These are phyloP conservation scores for Amphiprion clarkii DNA, from an alignment of 2,797 vertebrate genomes.

Conservation along the genomic window DNA sequence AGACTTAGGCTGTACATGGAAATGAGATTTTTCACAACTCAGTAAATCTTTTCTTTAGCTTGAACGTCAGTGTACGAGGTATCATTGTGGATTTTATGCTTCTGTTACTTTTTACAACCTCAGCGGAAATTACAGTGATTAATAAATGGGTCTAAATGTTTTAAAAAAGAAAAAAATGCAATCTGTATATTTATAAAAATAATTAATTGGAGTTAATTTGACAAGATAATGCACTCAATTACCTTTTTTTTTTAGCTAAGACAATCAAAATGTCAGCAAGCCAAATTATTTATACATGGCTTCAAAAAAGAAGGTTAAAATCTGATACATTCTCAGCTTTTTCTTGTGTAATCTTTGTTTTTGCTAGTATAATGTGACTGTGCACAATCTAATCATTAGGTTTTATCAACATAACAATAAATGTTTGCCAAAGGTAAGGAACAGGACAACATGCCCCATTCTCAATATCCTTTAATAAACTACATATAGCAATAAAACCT, in stretches of 20 bases:
- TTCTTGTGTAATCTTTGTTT: neutral
- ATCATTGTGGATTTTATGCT: neutral
- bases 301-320: too few relatives aligned
- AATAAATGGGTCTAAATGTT: too few relatives aligned
- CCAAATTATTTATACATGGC: too few relatives aligned
- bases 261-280: too few relatives aligned
- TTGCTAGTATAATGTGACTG: neutral
- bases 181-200: too few relatives aligned
- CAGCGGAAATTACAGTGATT: slow-evolving; percentile 3
- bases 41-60: slow-evolving; percentile 10
- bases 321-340: too few relatives aligned
- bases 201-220: too few relatives aligned
- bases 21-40: neutral
- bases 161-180: too few relatives aligned
- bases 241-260: too few relatives aligned
- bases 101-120: neutral
- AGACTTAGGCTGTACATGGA: neutral
- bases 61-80: neutral
- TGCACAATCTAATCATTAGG: slow-evolving; percentile 1
- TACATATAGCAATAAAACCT: too few relatives aligned
- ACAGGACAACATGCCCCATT: neutral
- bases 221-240: too few relatives aligned
- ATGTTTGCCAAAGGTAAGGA: neutral
- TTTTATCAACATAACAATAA: neutral
- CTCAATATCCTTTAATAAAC: neutral